Conservation (phyloP, 2,797 vertebrate genomes). For the Acipenser ruthenus region DNA sequence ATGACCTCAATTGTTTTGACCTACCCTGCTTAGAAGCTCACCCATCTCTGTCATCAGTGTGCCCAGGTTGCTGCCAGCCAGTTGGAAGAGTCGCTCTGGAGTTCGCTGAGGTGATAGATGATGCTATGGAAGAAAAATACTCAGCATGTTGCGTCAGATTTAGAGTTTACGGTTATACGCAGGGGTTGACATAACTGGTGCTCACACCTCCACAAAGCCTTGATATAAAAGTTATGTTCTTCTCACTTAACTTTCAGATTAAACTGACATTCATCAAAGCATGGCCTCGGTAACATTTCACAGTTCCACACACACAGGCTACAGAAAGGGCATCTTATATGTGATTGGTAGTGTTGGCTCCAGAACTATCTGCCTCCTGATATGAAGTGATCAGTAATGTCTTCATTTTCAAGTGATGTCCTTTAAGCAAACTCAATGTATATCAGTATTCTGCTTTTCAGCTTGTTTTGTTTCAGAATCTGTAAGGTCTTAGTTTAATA, state of each 20-base stretch:
- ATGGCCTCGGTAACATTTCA: constrained; percentile 7
- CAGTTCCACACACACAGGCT: neutral
- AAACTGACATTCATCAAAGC: constrained; percentile 12
- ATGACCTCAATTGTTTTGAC: constrained; percentile 20
- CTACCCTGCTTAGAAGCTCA: constrained; percentile 86
- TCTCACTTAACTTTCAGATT: constrained; percentile 9
- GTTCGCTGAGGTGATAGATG: constrained; percentile 87
- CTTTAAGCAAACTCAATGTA: too few species aligned
- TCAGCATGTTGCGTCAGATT: constrained; percentile 17
- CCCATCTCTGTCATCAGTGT: constrained; percentile 88
- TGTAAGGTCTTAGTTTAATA: too few species aligned
- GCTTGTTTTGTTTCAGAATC: too few species aligned
- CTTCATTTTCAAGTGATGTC: too few species aligned
- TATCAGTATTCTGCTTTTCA: too few species aligned
- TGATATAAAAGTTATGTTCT: neutral
- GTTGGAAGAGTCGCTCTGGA: constrained; percentile 81
- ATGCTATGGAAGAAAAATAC: constrained; percentile 57
- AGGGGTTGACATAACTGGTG: too few species aligned
- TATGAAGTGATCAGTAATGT: too few species aligned
- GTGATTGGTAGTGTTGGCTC: too few species aligned
- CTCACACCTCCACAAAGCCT: neutral
- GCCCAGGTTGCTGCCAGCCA: constrained; percentile 83
- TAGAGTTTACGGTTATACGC: too few species aligned
- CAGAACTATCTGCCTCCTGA: too few species aligned
- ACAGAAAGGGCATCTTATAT: too few species aligned